Evolutionary conservation across 1,140 invertebrate genomes (phyloP).

Genomic region (Macrotrachela quadricornifera): DNA sequence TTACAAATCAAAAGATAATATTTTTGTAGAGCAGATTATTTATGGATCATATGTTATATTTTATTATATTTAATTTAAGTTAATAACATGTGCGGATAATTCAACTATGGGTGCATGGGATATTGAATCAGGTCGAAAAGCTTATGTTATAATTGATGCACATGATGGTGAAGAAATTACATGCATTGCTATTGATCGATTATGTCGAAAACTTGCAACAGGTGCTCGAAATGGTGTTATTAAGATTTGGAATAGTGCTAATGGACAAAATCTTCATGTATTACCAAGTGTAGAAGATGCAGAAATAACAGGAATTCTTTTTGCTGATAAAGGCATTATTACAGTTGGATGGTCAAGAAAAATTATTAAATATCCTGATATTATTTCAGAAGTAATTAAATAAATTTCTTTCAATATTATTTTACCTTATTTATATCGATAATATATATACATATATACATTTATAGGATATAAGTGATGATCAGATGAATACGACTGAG

Average conservation of each 20-base stretch:
- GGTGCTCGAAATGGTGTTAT: conserved; percentile 29
- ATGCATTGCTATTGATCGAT: conserved; percentile 22
- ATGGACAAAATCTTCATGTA: conserved; percentile 27
- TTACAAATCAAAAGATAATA: conserved; percentile 16
- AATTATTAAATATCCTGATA: conserved; percentile 22
- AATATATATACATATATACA: too few relatives aligned
- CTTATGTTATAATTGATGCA: conserved; percentile 26
- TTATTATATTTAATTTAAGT: conserved; percentile 21
- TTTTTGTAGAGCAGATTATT: too few relatives aligned
- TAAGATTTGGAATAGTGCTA: conserved; percentile 31
- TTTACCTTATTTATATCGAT: not conserved
- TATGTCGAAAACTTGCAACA: conserved; percentile 19
- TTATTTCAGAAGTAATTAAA: conserved; percentile 23
- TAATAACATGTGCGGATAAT: conserved; percentile 30
- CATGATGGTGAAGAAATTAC: conserved; percentile 30
- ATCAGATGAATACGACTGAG: too few relatives aligned
- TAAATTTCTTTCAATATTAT: not conserved
- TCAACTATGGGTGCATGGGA: conserved; percentile 28
- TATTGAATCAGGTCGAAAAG: conserved; percentile 23
- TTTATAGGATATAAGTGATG: too few relatives aligned
- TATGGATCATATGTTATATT: conserved; percentile 25
- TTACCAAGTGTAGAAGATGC: conserved; percentile 21
- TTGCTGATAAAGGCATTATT: conserved; percentile 21
- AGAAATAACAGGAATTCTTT: conserved; percentile 25
- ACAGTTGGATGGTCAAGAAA: conserved; percentile 25